Evolutionary conservation across 2,888 invertebrate genomes (phyloP).

Genomic region (Sialis fuliginosa): DNA sequence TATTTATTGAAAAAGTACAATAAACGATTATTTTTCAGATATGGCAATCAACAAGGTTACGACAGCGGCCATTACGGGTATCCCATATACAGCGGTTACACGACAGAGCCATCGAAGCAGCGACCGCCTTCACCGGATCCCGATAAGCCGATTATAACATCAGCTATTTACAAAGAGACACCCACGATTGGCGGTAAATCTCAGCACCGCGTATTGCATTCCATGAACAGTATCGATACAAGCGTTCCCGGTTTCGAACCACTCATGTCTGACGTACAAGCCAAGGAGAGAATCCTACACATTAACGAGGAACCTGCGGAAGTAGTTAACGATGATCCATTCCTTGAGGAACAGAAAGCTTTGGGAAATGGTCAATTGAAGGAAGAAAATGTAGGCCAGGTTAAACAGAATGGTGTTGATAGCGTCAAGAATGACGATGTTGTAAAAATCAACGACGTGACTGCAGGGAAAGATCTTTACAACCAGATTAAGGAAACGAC

Average conservation of each 20-base stretch:
- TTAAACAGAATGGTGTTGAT: background rate
- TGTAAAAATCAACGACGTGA: background rate
- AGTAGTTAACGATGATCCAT: slow-evolving; percentile 20
- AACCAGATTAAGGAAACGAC: slow-evolving; percentile 34
- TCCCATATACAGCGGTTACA: slow-evolving; percentile 40
- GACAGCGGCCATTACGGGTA: slow-evolving; percentile 56
- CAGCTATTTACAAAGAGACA: slow-evolving; percentile 49
- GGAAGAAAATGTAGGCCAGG: slow-evolving; percentile 1
- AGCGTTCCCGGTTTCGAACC: slow-evolving; percentile 6
- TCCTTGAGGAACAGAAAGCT: slow-evolving; percentile 29
- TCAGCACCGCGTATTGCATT: slow-evolving; percentile 15
- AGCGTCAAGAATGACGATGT: background rate
- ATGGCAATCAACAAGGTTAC: slow-evolving; percentile 64
- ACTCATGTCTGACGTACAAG: slow-evolving; percentile 27
- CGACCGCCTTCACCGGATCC: slow-evolving; percentile 24
- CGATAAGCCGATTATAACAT: slow-evolving; percentile 49
- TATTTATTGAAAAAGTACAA: too few species aligned
- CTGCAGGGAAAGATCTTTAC: slow-evolving; percentile 26
- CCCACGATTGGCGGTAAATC: slow-evolving; percentile 13
- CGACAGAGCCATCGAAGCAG: slow-evolving; percentile 22
- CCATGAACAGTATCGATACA: slow-evolving; percentile 5
- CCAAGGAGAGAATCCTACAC: slow-evolving; percentile 23
- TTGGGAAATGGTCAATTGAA: slow-evolving; percentile 26
- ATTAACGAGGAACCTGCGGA: slow-evolving; percentile 1
- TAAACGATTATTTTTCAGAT: slow-evolving; percentile 30